Evolutionary conservation across 1,140 invertebrate species (phyloP).

Genomic region (Rhynchophorus ferrugineus): DNA sequence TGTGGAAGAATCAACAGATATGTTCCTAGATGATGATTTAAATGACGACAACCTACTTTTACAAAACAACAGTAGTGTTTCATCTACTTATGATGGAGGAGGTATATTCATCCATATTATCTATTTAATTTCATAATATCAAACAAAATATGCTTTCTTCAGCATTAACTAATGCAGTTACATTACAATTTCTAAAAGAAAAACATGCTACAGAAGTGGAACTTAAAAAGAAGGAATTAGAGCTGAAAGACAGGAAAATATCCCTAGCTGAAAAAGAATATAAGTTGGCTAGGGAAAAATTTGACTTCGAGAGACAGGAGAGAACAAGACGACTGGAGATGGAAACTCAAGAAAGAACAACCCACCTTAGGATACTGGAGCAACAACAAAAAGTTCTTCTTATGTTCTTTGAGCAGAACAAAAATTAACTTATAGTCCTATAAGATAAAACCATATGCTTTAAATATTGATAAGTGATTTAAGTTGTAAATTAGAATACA

Average conservation of each 20-base stretch:
- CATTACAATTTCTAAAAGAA: constrained; percentile 19
- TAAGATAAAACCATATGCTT: too few relatives aligned
- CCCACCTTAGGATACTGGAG: constrained; percentile 20
- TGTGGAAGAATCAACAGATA: constrained; percentile 14
- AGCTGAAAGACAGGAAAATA: constrained; percentile 14
- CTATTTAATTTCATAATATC: neutral
- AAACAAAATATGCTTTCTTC: neutral
- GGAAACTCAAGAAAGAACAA: constrained; percentile 15
- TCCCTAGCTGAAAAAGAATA: constrained; percentile 22
- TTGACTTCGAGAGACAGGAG: constrained; percentile 20
- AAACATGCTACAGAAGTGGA: constrained; percentile 15
- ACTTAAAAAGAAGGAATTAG: constrained; percentile 7
- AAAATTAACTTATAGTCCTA: too few relatives aligned
- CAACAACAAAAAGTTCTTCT: constrained; percentile 18
- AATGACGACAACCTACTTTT: constrained; percentile 8
- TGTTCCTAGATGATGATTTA: constrained; percentile 17
- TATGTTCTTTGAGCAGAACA: constrained; percentile 16
- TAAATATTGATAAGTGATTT: constrained; percentile 1
- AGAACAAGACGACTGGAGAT: constrained; percentile 10
- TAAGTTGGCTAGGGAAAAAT: constrained; percentile 16
- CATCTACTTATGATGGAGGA: constrained; percentile 5
- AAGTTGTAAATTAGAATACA: too few relatives aligned
- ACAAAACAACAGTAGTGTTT: constrained; percentile 2
- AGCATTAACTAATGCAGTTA: constrained; percentile 1
- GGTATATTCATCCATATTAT: too few relatives aligned